These are phyloP conservation scores for Deroptyus accipitrinus DNA, from an alignment of 2,113 vertebrate species.

Conservation along the genomic window DNA sequence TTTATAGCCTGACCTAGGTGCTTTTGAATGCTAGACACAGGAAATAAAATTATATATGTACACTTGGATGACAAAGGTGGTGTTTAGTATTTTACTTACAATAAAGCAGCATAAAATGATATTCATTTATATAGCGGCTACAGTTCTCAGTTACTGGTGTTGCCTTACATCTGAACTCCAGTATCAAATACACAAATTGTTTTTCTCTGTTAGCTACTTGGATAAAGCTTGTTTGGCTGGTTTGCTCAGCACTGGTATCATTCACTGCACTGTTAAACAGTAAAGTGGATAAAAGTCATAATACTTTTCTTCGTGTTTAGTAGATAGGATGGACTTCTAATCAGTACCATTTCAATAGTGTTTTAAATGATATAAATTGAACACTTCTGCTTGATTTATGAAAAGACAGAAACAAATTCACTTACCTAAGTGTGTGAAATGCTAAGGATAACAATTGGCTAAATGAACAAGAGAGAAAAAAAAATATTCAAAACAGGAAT, in stretches of 20 bases:
- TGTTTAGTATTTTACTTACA: neutral
- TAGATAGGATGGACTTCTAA: neutral
- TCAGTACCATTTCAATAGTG: neutral
- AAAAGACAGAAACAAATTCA: neutral
- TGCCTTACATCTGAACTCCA: neutral
- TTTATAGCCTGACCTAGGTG: neutral
- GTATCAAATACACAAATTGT: neutral
- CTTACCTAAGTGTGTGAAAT: neutral
- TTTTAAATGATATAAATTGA: neutral
- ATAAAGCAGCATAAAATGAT: neutral
- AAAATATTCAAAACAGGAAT: neutral
- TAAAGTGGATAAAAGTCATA: neutral
- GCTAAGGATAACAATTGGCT: neutral
- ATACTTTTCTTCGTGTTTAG: neutral
- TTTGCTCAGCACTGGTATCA: neutral
- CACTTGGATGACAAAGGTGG: neutral
- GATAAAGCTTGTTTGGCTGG: neutral
- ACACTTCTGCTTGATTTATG: neutral
- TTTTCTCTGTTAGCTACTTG: neutral
- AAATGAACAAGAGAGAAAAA: neutral
- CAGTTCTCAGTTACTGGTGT: neutral
- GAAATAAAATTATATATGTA: neutral
- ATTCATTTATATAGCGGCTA: neutral
- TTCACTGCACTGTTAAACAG: neutral
- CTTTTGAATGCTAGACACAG: neutral